Percentiles rank a stretch among this genome's conserved stretches.
phyloP scores from a whole-genome alignment of 2,888 invertebrate species.

The Lamellibrachia columna region DNA sequence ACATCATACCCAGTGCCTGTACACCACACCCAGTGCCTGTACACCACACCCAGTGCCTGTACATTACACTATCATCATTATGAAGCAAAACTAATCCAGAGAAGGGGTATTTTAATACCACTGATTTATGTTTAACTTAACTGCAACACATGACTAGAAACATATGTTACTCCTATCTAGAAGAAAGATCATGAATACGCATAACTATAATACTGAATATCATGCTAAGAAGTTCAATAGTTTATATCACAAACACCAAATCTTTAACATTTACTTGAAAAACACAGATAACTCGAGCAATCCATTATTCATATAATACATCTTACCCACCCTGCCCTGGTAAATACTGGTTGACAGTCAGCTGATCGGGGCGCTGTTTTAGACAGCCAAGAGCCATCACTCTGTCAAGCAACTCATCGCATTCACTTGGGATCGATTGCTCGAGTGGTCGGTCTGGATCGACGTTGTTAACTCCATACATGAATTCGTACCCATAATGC shows the following conservation, averaged over 20 bases:
- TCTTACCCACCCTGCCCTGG: slow-evolving; percentile 66
- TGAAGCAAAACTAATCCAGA: neutral
- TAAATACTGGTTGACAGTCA: slow-evolving; percentile 68
- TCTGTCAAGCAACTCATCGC: slow-evolving; percentile 74
- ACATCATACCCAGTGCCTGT: too few relatives aligned
- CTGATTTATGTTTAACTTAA: neutral
- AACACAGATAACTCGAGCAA: too few relatives aligned
- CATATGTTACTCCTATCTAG: too few relatives aligned
- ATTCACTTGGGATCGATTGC: slow-evolving; percentile 77
- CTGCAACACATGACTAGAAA: too few relatives aligned
- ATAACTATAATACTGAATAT: too few relatives aligned
- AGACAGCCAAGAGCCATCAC: slow-evolving; percentile 67
- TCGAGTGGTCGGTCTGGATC: slow-evolving; percentile 75
- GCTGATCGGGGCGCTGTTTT: slow-evolving; percentile 59
- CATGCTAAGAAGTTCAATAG: too few relatives aligned
- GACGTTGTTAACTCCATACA: slow-evolving; percentile 87
- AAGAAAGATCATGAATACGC: too few relatives aligned
- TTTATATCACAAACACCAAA: too few relatives aligned
- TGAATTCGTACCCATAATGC: slow-evolving; percentile 92
- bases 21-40: too few relatives aligned
- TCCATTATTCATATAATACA: neutral
- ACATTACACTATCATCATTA: neutral
- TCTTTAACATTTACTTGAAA: too few relatives aligned
- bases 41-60: neutral
- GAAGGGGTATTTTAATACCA: neutral